phyloP scores from a whole-genome alignment of 2,888 invertebrate species.

The Clusia tigrina region DNA sequence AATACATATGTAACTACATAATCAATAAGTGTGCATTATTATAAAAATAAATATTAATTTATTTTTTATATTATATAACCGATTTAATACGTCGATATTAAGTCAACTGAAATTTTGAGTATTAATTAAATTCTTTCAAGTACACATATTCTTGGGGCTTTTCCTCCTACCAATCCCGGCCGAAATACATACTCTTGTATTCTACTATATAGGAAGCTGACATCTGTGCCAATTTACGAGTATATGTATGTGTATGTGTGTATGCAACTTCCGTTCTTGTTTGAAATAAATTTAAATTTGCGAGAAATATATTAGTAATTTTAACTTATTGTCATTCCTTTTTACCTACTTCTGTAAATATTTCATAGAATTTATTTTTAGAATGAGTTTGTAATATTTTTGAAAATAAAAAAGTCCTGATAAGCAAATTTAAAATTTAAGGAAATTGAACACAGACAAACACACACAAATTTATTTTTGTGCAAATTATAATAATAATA shows the following conservation, averaged over 20 bases:
- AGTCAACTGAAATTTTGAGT: no score
- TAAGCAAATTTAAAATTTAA: not conserved
- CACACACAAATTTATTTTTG: constrained; percentile 34
- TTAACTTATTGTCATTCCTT: not conserved
- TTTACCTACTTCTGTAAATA: not conserved
- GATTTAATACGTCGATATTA: no score
- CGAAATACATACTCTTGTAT: no score
- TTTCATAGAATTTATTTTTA: constrained; percentile 21
- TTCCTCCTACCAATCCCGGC: no score
- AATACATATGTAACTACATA: no score
- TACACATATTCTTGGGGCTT: no score
- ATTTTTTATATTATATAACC: no score
- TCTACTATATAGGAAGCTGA: no score
- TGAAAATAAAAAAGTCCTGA: not conserved
- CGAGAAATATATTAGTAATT: not conserved
- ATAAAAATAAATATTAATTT: no score
- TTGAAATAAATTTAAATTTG: not conserved
- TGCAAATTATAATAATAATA: constrained; percentile 29
- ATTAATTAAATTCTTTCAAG: no score
- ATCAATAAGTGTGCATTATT: no score
- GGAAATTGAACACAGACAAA: constrained; percentile 21
- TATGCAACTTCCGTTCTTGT: not conserved
- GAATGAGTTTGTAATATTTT: constrained; percentile 16
- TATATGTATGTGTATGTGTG: not conserved
- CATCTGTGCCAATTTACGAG: no score